Evolutionary conservation across 1,140 invertebrate genomes (phyloP).

Genomic region (Rhagoletis zephyria): DNA sequence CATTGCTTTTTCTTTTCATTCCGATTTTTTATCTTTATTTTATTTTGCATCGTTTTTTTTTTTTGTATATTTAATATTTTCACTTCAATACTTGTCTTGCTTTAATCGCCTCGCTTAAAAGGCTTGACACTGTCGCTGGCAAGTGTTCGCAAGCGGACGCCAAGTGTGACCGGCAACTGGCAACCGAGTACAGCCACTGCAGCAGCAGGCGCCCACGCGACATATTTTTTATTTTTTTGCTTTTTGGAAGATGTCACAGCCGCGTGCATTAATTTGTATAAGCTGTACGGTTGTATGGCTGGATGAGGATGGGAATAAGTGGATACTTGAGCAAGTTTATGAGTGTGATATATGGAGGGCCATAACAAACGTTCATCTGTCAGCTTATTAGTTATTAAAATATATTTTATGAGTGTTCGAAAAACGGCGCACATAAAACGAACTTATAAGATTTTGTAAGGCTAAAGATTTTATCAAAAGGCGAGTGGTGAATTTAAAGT

Average conservation of each 20-base stretch:
- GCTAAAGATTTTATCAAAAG: not conserved
- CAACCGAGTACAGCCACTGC: not conserved
- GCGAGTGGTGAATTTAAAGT: not conserved
- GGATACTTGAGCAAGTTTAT: not conserved
- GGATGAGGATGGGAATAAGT: not conserved
- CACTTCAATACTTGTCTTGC: not conserved
- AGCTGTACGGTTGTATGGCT: not conserved
- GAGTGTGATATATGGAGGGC: conserved; percentile 24
- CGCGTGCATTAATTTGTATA: not conserved
- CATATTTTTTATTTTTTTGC: conserved; percentile 18
- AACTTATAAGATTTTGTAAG: not conserved
- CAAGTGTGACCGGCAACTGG: conserved; percentile 25
- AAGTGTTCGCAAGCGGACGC: not conserved
- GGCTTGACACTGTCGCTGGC: not conserved
- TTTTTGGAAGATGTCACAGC: conserved; percentile 34
- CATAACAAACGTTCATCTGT: not conserved
- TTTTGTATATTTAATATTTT: too few species aligned
- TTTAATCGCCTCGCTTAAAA: conserved; percentile 33
- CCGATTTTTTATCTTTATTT: not conserved
- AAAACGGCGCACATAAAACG: not conserved
- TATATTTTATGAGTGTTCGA: conserved; percentile 1
- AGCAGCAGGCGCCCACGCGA: conserved; percentile 16
- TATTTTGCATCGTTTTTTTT: not conserved
- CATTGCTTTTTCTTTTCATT: not conserved
- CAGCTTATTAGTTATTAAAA: conserved; percentile 27